Conservation (phyloP, 1,140 invertebrate genomes). For the Diploscapter pachys region DNA sequence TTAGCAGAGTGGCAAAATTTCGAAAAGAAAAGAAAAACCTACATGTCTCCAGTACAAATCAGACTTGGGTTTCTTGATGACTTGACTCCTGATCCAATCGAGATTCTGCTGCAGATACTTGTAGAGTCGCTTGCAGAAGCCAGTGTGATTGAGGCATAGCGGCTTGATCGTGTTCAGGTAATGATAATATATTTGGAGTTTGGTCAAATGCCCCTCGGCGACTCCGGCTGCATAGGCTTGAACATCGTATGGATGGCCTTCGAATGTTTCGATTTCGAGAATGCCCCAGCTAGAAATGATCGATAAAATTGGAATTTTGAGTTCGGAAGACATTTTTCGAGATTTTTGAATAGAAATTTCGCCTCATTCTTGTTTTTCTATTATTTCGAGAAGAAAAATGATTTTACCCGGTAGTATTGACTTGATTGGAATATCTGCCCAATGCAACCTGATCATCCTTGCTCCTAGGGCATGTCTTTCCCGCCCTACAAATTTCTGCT, state of each 20-base stretch:
- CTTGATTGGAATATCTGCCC: constrained; percentile 49
- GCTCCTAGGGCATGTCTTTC: constrained; percentile 19
- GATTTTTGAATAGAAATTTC: neutral
- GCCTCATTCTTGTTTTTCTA: neutral
- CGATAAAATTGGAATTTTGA: constrained; percentile 9
- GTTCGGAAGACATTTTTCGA: neutral
- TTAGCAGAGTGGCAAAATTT: constrained; percentile 26
- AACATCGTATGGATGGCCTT: constrained; percentile 40
- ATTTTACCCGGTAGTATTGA: constrained; percentile 50
- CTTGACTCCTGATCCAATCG: constrained; percentile 50
- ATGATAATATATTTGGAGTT: constrained; percentile 55
- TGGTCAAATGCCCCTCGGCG: constrained; percentile 51
- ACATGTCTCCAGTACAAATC: constrained; percentile 54
- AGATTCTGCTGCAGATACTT: constrained; percentile 43
- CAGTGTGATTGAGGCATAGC: constrained; percentile 38
- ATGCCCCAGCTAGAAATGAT: constrained; percentile 51
- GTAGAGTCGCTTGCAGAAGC: constrained; percentile 47
- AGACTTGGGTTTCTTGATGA: constrained; percentile 32
- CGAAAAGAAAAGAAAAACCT: constrained; percentile 9
- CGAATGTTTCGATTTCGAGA: constrained; percentile 55
- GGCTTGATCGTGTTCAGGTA: constrained; percentile 49
- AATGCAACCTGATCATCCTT: constrained; percentile 38
- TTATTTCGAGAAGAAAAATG: neutral
- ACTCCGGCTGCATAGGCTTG: constrained; percentile 58
- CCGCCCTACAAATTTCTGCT: constrained; percentile 9